These are phyloP conservation scores for Acipenser transmontanus DNA, from an alignment of 2,797 vertebrate genomes.

Conservation along the genomic window DNA sequence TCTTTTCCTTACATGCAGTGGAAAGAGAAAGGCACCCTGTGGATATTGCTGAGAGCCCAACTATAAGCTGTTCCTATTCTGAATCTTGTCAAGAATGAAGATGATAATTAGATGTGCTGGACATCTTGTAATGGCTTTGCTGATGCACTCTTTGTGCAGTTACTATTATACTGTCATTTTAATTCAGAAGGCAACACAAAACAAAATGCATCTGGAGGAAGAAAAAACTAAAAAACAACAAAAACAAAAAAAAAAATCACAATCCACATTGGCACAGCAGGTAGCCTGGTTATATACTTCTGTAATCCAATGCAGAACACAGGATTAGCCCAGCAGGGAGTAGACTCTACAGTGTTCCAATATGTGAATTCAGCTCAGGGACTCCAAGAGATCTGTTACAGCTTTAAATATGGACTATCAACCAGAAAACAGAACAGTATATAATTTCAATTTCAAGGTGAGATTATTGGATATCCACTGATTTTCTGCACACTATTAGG, in stretches of 20 bases:
- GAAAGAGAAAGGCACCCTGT: neutral
- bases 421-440: too few species aligned
- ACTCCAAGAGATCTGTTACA: constrained; percentile 20
- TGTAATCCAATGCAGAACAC: constrained; percentile 53
- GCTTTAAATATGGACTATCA: too few species aligned
- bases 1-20: neutral
- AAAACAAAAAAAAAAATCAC: constrained; percentile 18
- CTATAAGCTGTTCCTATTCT: neutral
- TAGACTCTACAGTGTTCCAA: constrained; percentile 5
- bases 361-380: neutral
- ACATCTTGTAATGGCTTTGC: too few species aligned
- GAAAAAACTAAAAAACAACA: constrained; percentile 15
- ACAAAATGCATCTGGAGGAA: constrained; percentile 7
- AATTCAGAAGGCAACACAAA: neutral
- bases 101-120: neutral
- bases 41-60: neutral
- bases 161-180: neutral
- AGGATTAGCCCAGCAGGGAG: constrained; percentile 58
- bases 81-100: too few species aligned
- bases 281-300: constrained; percentile 52
- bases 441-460: too few species aligned
- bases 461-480: too few species aligned
- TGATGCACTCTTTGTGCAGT: neutral
- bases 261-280: constrained; percentile 38
- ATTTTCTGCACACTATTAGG: too few species aligned